Evolutionary conservation across 2,888 invertebrate genomes (phyloP).

Genomic region (Stenichneumon culpator): DNA sequence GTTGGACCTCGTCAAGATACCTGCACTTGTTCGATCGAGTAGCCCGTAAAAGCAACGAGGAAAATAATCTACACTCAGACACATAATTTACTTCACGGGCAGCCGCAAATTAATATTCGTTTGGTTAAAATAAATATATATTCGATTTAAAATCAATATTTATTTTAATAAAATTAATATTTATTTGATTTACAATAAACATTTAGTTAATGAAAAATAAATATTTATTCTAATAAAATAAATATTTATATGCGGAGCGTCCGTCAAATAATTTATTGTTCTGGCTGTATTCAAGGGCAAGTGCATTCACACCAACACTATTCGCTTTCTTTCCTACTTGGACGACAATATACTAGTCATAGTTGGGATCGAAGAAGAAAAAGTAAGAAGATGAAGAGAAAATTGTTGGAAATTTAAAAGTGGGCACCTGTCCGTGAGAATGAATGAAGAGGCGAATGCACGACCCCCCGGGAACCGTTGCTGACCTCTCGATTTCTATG

Average conservation of each 20-base stretch:
- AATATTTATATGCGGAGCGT: too few relatives aligned
- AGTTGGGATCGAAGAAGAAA: not conserved
- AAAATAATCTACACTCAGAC: not conserved
- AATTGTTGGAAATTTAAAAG: conserved; percentile 4
- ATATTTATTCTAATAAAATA: too few relatives aligned
- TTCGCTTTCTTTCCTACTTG: not conserved
- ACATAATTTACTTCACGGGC: too few relatives aligned
- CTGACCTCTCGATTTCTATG: not conserved
- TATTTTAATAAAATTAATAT: too few relatives aligned
- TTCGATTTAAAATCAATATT: too few relatives aligned
- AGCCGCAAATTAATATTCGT: too few relatives aligned
- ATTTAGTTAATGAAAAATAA: too few relatives aligned
- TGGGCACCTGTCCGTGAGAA: conserved; percentile 49
- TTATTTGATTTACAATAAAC: too few relatives aligned
- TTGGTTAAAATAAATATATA: too few relatives aligned
- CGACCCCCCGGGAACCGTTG: not conserved
- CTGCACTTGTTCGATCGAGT: conserved; percentile 80
- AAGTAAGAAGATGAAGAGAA: conserved; percentile 21
- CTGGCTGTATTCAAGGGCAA: conserved; percentile 8
- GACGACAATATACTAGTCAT: conserved; percentile 2
- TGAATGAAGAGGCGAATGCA: conserved; percentile 23
- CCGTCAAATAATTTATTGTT: too few relatives aligned
- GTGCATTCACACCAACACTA: not conserved
- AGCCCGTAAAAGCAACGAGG: conserved; percentile 73
- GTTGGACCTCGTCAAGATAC: conserved; percentile 44